phyloP scores from a whole-genome alignment of 2,113 vertebrate species.

The Desmodus rotundus region DNA sequence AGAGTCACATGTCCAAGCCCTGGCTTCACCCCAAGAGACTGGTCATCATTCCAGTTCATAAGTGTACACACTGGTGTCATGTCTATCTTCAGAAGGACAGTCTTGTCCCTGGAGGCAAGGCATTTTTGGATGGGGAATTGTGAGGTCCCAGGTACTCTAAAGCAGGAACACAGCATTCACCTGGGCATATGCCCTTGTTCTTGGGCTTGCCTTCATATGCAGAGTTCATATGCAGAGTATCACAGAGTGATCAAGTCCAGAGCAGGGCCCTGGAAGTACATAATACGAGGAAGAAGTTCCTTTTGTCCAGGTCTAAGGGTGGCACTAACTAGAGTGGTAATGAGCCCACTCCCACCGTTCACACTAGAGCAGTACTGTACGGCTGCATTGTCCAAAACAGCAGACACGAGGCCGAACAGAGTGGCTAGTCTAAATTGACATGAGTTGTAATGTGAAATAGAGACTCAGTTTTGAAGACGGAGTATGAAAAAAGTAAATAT shows the following conservation, averaged over 20 bases:
- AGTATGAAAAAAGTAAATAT: not conserved
- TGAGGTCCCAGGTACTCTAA: not conserved
- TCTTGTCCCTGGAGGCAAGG: not conserved
- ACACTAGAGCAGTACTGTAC: rapidly evolving
- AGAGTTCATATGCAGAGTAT: not conserved
- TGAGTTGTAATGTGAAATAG: not conserved
- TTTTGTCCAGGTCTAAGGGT: not conserved
- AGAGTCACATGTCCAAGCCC: not conserved
- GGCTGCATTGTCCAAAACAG: not conserved
- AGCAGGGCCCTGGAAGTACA: not conserved
- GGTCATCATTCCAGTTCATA: not conserved
- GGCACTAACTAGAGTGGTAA: not conserved
- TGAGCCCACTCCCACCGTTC: not conserved
- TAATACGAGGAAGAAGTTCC: not conserved
- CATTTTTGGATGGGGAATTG: not conserved
- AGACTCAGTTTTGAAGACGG: not conserved
- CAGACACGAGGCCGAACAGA: not conserved
- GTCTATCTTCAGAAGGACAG: not conserved
- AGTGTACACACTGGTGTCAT: not conserved
- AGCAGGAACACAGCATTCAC: not conserved
- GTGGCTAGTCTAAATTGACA: not conserved
- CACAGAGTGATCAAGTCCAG: not conserved
- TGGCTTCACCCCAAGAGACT: rapidly evolving
- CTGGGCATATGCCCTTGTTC: not conserved
- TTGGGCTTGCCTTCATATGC: not conserved